Evolutionary conservation across 2,113 vertebrate genomes (phyloP), one percentile per base, ranked within the genome.

Genomic region (Lota lota): DNA sequence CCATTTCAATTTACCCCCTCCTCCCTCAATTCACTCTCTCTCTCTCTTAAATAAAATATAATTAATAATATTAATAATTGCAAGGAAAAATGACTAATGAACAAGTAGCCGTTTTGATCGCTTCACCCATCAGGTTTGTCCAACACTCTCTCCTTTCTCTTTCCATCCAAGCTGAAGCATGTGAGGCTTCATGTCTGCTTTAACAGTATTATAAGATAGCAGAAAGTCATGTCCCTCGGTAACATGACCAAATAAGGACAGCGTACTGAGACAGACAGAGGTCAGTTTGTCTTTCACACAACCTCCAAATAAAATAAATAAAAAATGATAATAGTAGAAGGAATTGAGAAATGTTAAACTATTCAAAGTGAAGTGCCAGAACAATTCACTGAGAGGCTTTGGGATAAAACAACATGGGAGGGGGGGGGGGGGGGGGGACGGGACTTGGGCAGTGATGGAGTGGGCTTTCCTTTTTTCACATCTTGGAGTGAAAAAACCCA

Each of bases 301-400:
- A 91, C 90, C 88, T 88, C 87, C 80, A 24, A 24, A 24, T 24
- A 24, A 24, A 24, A 24, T 24, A 24, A 24, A 24, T 24, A 24
- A 24, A 24, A 24, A 24, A 4, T 24, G 4, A 24, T 24, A 24
- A 24, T 24, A 24, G 24, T 24, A 24, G 84, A 67, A 19, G 72
- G 88, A 93, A 92, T 89, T 76, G 89, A 93, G 83, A 4, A 24
- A 24, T 4, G 24, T 87, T 87, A 78, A 87, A 92, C 87, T 90
- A 85, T 90, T 93, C 89, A 85, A 92, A 93, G 89, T 93, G 91
- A 93, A 90, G 92, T 93, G 91, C 90, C 90, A 85, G 91, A 93
- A 93, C 91, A 90, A 92, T 93, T 91, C 92, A 90, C 89, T 78
- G 90, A 91, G 85, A 87, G 84, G 76, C 73, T 74, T 64, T n/a